Conservation (phyloP, 2,113 vertebrate genomes). For the Coracopsis vasa region DNA sequence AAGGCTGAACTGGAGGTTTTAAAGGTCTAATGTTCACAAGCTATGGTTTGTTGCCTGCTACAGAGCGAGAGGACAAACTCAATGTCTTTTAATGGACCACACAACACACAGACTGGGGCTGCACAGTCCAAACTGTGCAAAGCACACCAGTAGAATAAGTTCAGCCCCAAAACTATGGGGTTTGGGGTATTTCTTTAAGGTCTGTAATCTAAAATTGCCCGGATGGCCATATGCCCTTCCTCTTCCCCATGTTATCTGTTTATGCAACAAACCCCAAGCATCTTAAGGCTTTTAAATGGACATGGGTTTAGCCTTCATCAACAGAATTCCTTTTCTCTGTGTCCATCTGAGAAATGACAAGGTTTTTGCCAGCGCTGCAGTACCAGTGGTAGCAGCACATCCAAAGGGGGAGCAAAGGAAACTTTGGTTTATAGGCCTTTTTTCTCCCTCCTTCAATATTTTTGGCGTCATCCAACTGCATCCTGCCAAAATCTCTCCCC, state of each 20-base stretch:
- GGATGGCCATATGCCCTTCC: background rate
- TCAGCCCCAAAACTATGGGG: background rate
- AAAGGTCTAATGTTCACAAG: background rate
- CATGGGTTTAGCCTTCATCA: background rate
- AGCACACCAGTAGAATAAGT: background rate
- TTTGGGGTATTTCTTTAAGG: background rate
- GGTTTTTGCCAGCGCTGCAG: background rate
- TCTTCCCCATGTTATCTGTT: background rate
- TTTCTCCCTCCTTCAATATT: background rate
- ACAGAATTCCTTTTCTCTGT: background rate
- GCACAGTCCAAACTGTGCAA: background rate
- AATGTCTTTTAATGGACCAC: background rate
- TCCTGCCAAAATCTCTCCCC: conserved; percentile 5
- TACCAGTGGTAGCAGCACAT: background rate
- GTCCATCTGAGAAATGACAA: background rate
- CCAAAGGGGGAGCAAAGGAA: background rate
- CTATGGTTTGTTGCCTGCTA: background rate
- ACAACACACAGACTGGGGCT: background rate
- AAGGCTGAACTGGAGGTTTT: background rate
- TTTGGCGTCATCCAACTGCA: background rate
- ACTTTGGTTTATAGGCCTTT: background rate
- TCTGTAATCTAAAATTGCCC: background rate
- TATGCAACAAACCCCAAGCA: background rate
- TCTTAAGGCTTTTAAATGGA: background rate
- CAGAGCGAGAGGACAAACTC: background rate